A percentile compares a stretch with the other conserved stretches of the same genome.
These are phyloP conservation scores for Urocyon cinereoargenteus DNA, from an alignment of 2,797 vertebrate genomes.

Conservation along the genomic window DNA sequence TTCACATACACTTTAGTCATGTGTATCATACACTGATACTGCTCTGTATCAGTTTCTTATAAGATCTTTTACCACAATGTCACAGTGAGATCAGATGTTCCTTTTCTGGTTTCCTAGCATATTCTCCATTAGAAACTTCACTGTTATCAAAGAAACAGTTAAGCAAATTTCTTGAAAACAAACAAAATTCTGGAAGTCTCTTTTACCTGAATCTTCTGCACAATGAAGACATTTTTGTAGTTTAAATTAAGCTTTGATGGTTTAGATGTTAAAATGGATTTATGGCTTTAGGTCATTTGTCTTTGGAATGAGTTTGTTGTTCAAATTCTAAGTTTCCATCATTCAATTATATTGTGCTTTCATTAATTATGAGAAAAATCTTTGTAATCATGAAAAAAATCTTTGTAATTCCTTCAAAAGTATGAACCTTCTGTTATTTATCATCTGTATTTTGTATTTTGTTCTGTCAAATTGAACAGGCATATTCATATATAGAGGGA, in stretches of 20 bases:
- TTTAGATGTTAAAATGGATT: constrained; percentile 89
- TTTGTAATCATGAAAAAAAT: constrained; percentile 87
- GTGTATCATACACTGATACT: no score
- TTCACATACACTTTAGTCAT: constrained; percentile 88
- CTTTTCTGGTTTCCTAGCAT: constrained; percentile 85
- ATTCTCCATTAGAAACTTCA: constrained; percentile 85
- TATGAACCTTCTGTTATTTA: constrained; percentile 84
- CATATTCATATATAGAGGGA: constrained; percentile 74
- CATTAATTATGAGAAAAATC: constrained; percentile 88
- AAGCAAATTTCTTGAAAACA: constrained; percentile 87
- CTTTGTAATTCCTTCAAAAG: constrained; percentile 86
- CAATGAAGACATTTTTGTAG: constrained; percentile 90
- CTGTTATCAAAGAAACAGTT: constrained; percentile 92
- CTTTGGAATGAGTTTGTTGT: constrained; percentile 90
- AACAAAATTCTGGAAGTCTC: constrained; percentile 88
- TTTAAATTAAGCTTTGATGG: constrained; percentile 93
- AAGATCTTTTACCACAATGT: constrained; percentile 88
- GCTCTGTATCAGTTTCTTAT: constrained; percentile 85
- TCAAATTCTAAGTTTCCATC: constrained; percentile 92
- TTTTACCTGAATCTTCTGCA: constrained; percentile 87
- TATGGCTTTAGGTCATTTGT: constrained; percentile 92
- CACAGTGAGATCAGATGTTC: constrained; percentile 84
- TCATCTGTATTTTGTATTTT: constrained; percentile 83
- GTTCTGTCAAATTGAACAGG: constrained; percentile 84
- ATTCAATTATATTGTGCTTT: constrained; percentile 89